Evolutionary conservation across 2,797 vertebrate genomes (phyloP).

Genomic region (Lepilemur septentrionalis): DNA sequence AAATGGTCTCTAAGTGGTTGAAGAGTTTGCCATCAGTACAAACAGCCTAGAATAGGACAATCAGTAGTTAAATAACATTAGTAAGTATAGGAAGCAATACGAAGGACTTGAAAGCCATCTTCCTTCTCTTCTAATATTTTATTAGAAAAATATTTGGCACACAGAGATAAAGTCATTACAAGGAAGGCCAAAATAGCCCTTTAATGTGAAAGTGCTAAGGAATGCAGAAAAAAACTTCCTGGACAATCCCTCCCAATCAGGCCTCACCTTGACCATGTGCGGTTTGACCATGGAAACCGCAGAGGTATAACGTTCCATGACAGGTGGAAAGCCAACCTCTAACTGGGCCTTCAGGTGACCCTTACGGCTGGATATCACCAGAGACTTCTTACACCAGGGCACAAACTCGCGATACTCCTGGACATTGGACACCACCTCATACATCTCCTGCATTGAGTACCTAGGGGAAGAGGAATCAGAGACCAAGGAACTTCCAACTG

Average conservation of each 20-base stretch:
- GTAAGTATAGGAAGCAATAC: background rate
- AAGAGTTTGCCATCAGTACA: constrained; percentile 96
- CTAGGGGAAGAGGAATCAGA: constrained; percentile 78
- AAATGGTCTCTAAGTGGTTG: constrained; percentile 96
- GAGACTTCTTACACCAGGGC: constrained; percentile 96
- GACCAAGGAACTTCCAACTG: constrained; percentile 16
- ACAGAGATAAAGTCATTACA: background rate
- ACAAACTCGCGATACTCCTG: constrained; percentile 96
- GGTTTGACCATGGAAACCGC: constrained; percentile 94
- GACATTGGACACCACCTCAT: constrained; percentile 94
- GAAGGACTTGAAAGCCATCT: background rate
- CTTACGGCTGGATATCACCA: constrained; percentile 90
- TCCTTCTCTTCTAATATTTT: background rate
- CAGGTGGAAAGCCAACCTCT: constrained; percentile 95
- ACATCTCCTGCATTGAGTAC: constrained; percentile 98
- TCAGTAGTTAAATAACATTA: background rate
- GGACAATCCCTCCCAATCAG: background rate
- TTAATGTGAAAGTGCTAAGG: constrained; percentile 15
- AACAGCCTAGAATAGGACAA: constrained; percentile 86
- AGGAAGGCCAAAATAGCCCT: constrained; percentile 15
- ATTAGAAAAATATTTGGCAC: background rate
- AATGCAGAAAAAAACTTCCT: background rate
- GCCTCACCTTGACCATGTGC: constrained; percentile 95
- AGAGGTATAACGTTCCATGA: constrained; percentile 95
- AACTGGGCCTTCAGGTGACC: constrained; percentile 94